Evolutionary conservation across 2,113 vertebrate genomes (phyloP).

Genomic region (Trematomus loennbergii): DNA sequence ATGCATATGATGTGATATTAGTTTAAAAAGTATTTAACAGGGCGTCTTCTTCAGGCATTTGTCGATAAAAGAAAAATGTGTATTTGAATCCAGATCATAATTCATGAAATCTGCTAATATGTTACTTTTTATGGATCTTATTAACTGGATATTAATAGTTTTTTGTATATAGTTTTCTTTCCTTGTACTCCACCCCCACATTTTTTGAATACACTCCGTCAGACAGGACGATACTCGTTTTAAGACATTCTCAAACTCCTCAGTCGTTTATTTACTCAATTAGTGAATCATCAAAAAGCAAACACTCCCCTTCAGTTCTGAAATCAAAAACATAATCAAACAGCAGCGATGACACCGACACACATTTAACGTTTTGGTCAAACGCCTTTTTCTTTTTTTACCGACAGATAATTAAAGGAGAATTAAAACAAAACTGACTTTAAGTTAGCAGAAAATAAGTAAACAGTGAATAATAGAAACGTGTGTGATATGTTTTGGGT

Average conservation of each 20-base stretch:
- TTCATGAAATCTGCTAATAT: too few relatives aligned
- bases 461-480: neutral
- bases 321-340: conserved; percentile 44
- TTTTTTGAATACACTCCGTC: neutral
- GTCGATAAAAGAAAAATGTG: too few relatives aligned
- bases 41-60: too few relatives aligned
- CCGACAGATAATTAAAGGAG: conserved; percentile 3
- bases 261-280: conserved; percentile 75
- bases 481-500: neutral
- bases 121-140: too few relatives aligned
- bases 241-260: conserved; percentile 64
- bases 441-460: neutral
- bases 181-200: too few relatives aligned
- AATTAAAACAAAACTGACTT: conserved; percentile 24
- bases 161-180: too few relatives aligned
- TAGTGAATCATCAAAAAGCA: conserved; percentile 71
- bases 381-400: conserved; percentile 15
- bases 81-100: too few relatives aligned
- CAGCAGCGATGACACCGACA: conserved; percentile 17
- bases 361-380: conserved; percentile 38
- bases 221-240: conserved; percentile 35
- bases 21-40: too few relatives aligned
- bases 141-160: too few relatives aligned
- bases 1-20: too few relatives aligned
- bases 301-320: conserved; percentile 64